Conservation (phyloP, 2,113 vertebrate species). For the Oryctolagus cuniculus region mOryCun1.1 NC_091439.1:100467001-100467500, state of each 20-base stretch:
- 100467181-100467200: neutral
- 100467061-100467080: neutral
- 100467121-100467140: neutral
- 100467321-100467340: neutral
- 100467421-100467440: too few relatives aligned
- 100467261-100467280: neutral
- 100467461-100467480: too few relatives aligned
- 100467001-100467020: neutral
- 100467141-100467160: neutral
- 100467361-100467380: too few relatives aligned
- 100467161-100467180: neutral
- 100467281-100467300: neutral
- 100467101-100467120: neutral
- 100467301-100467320: neutral
- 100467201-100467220: neutral
- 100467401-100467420: too few relatives aligned
- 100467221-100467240: neutral
- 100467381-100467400: too few relatives aligned
- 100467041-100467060: neutral
- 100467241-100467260: neutral
- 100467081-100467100: neutral
- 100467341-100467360: too few relatives aligned
- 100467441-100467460: too few relatives aligned
- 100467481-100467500: too few relatives aligned
- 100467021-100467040: neutral